Evolutionary conservation across 1,140 invertebrate genomes (phyloP).

Genomic region (Hypsibius dujardini): DNA sequence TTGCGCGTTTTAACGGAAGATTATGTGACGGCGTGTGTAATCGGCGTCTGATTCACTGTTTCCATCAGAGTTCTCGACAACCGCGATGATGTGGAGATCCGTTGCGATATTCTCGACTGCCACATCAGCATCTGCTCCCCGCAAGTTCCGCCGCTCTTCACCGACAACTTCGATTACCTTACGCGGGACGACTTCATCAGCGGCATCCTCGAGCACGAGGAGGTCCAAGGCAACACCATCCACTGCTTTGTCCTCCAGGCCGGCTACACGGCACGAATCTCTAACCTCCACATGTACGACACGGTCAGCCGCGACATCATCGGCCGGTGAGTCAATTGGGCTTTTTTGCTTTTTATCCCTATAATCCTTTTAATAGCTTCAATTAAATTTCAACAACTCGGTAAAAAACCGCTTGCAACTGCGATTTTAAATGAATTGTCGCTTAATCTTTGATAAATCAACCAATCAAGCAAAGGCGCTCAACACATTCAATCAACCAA

Average conservation of each 20-base stretch:
- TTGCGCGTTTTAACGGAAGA: slow-evolving; percentile 22
- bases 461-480: too few species aligned
- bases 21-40: neutral
- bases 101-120: slow-evolving; percentile 53
- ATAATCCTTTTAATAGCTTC: too few species aligned
- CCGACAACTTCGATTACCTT: slow-evolving; percentile 92
- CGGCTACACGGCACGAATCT: slow-evolving; percentile 58
- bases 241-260: slow-evolving; percentile 53
- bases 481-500: too few species aligned
- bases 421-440: too few species aligned
- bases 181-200: slow-evolving; percentile 71
- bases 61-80: neutral
- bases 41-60: neutral
- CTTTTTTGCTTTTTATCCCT: too few species aligned
- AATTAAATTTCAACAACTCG: too few species aligned
- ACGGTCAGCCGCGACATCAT: slow-evolving; percentile 58
- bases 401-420: too few species aligned
- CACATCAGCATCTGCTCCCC: slow-evolving; percentile 71
- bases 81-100: slow-evolving; percentile 15
- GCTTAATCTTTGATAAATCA: too few species aligned
- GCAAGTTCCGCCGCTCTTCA: slow-evolving; percentile 65
- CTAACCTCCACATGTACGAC: slow-evolving; percentile 66
- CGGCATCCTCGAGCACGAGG: slow-evolving; percentile 76
- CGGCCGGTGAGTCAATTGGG: too few species aligned
- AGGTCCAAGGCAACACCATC: slow-evolving; percentile 65